These are phyloP conservation scores for Thripadectes ignobilis DNA, from an alignment of 2,797 vertebrate genomes.

Conservation along the genomic window DNA sequence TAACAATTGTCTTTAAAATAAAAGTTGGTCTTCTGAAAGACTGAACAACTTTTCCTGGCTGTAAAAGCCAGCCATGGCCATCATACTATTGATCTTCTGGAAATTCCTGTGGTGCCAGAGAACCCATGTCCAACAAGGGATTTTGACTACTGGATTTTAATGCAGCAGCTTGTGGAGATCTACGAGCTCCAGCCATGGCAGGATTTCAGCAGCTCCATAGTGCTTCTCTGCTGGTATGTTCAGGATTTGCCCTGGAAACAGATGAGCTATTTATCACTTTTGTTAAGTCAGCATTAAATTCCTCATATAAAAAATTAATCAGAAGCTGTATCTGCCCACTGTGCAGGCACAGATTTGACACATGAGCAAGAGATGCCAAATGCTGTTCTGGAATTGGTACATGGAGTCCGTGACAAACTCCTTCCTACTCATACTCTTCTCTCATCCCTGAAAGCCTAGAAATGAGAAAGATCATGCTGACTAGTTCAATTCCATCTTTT, in stretches of 20 bases:
- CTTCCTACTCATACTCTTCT: not conserved
- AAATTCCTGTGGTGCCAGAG: not conserved
- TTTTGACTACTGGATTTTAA: not conserved
- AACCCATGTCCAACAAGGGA: not conserved
- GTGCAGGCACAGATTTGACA: not conserved
- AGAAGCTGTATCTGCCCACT: not conserved
- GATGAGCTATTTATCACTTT: not conserved
- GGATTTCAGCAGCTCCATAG: not conserved
- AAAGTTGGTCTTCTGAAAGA: not conserved
- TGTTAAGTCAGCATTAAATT: constrained; percentile 13
- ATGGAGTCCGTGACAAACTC: not conserved
- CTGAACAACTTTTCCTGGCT: not conserved
- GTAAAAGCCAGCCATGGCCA: not conserved
- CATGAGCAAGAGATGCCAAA: constrained; percentile 22
- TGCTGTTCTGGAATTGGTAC: not conserved
- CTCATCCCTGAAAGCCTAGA: not conserved
- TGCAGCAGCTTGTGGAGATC: not conserved
- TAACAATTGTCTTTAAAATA: not conserved
- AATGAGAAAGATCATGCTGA: not conserved
- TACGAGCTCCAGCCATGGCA: not conserved
- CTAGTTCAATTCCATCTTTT: not conserved
- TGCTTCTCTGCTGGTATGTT: not conserved
- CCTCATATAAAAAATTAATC: not conserved
- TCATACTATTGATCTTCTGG: not conserved
- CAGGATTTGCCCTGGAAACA: not conserved